Evolutionary conservation across 2,888 invertebrate genomes (phyloP).

Genomic region (Lasioglossum morio): DNA sequence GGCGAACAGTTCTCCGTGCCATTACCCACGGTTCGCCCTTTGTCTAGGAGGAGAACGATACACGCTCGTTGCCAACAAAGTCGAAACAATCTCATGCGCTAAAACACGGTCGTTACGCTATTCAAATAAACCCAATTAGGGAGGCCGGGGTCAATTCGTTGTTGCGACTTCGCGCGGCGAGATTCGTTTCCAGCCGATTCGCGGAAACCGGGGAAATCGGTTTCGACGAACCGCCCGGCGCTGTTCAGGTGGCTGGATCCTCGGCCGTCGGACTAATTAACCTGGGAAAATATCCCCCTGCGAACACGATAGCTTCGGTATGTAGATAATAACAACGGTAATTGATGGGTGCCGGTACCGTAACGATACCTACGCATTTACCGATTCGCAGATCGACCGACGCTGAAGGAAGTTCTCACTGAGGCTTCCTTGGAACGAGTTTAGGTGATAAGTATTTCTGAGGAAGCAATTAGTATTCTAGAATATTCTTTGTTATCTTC

Average conservation of each 20-base stretch:
- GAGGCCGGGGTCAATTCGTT: not conserved
- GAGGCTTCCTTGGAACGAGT: not conserved
- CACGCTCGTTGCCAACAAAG: not conserved
- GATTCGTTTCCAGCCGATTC: conserved; percentile 7
- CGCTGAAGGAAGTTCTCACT: not conserved
- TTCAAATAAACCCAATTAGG: conserved; percentile 8
- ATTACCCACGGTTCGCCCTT: conserved; percentile 42
- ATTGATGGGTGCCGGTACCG: not conserved
- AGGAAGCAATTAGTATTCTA: not conserved
- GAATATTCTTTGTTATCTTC: not conserved
- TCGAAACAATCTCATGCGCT: conserved; percentile 11
- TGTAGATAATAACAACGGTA: not conserved
- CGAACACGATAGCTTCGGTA: not conserved
- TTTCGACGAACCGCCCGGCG: not conserved
- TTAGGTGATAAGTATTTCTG: not conserved
- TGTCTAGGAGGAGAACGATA: conserved; percentile 40
- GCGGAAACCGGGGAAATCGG: conserved; percentile 4
- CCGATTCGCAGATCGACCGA: not conserved
- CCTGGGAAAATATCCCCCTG: conserved; percentile 3
- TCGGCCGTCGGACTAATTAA: not conserved
- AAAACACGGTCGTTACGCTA: not conserved
- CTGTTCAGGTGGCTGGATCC: not conserved
- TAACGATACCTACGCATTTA: not conserved
- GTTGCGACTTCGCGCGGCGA: not conserved
- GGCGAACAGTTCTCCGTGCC: conserved; percentile 12